A percentile compares a stretch with the other conserved stretches of the same genome.
Conservation (phyloP, 2,113 vertebrate species). For the Chloebia gouldiae region DNA sequence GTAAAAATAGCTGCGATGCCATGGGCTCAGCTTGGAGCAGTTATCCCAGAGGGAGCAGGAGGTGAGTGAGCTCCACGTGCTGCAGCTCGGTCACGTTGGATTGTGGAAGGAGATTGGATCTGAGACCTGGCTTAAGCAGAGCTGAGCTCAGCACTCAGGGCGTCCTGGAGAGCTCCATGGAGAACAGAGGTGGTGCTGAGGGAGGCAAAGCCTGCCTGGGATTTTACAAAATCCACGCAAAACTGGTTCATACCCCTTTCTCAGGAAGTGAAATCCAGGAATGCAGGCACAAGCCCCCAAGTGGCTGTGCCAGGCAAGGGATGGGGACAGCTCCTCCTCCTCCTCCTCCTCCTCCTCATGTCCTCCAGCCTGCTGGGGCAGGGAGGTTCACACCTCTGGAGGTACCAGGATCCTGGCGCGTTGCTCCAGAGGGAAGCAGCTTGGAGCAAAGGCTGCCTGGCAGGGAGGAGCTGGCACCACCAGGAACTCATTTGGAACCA, state of each 20-base stretch:
- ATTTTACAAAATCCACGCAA: not conserved
- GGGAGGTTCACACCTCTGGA: not conserved
- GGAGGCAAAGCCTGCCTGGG: not conserved
- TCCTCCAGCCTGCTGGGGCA: not conserved
- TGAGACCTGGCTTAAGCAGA: not conserved
- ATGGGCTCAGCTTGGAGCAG: not conserved
- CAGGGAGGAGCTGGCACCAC: not conserved
- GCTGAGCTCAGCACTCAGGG: not conserved
- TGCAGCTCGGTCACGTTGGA: rapidly evolving
- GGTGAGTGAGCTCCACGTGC: not conserved
- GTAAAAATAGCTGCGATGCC: not conserved
- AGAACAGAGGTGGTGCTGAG: not conserved
- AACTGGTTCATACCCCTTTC: not conserved
- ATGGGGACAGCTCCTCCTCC: not conserved
- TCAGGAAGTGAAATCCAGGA: not conserved
- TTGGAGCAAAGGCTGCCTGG: rapidly evolving
- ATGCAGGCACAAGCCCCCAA: rapidly evolving
- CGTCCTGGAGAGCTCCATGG: not conserved
- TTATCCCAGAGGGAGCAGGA: not conserved
- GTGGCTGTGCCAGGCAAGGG: not conserved
- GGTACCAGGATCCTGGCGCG: rapidly evolving
- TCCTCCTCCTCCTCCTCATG: not conserved
- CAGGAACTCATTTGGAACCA: not conserved
- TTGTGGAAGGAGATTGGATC: not conserved
- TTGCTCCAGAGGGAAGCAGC: rapidly evolving